Percentiles rank a stretch among this genome's conserved stretches.
These are phyloP conservation scores for Eleutherodactylus coqui DNA, from an alignment of 2,797 vertebrate species.

Conservation along the genomic window DNA sequence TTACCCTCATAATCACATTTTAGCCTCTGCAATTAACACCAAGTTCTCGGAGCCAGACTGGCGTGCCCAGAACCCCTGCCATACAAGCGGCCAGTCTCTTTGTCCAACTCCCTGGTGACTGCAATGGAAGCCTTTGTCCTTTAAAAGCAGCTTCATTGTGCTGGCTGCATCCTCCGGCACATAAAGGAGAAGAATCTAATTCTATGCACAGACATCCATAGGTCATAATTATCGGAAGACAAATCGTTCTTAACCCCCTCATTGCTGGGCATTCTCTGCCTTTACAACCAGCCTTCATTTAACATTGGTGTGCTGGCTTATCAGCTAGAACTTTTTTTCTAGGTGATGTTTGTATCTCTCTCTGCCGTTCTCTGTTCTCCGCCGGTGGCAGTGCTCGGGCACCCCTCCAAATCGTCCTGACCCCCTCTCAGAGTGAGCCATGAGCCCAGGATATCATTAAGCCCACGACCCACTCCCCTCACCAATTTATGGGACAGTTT, in stretches of 20 bases:
- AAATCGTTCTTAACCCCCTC: neutral
- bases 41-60: constrained; percentile 8
- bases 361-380: too few relatives aligned
- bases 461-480: too few relatives aligned
- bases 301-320: neutral
- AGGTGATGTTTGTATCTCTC: too few relatives aligned
- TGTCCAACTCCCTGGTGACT: constrained; percentile 3
- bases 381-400: neutral
- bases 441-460: too few relatives aligned
- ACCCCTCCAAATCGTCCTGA: accelerated
- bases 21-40: constrained; percentile 44
- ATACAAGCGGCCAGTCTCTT: constrained; percentile 1
- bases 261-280: neutral
- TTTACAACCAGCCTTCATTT: neutral
- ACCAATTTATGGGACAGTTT: too few relatives aligned
- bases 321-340: neutral
- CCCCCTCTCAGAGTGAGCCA: neutral
- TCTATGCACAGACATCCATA: neutral
- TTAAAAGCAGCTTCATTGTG: neutral
- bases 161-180: neutral
- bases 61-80: neutral
- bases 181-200: neutral
- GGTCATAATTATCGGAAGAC: neutral
- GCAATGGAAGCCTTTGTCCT: constrained; percentile 27
- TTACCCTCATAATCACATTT: constrained; percentile 46